Evolutionary conservation across 2,113 vertebrate genomes (phyloP).

Genomic region (Saccopteryx leptura): DNA sequence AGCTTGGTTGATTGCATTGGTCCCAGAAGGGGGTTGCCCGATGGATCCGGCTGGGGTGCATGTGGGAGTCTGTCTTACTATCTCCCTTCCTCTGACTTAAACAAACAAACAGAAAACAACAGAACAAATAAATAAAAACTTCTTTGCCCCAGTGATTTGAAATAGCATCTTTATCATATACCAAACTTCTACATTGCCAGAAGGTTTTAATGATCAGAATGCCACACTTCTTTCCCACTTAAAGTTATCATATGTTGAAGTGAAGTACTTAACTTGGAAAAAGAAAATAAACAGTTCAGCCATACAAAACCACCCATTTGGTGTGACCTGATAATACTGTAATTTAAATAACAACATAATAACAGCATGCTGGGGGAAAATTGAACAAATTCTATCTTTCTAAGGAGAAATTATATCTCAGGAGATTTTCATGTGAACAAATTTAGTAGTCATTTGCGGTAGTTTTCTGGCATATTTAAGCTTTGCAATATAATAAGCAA

Average conservation of each 20-base stretch:
- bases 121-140: too few relatives aligned
- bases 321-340: neutral
- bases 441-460: conserved; percentile 7
- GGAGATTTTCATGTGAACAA: neutral
- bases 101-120: too few relatives aligned
- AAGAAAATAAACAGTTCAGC: conserved; percentile 12
- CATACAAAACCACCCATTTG: neutral
- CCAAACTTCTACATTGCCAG: neutral
- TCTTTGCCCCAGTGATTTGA: conserved; percentile 47
- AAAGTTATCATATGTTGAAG: conserved; percentile 26
- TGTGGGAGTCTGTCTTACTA: too few relatives aligned
- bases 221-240: conserved; percentile 25
- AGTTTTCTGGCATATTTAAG: conserved; percentile 7
- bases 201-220: conserved; percentile 54
- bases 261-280: conserved; percentile 15
- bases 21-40: too few relatives aligned
- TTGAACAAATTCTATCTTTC: neutral
- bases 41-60: too few relatives aligned
- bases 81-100: too few relatives aligned
- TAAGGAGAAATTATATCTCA: conserved; percentile 11
- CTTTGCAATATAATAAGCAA: conserved; percentile 17
- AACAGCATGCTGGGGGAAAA: neutral
- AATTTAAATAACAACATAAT: conserved; percentile 36
- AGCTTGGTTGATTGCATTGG: too few relatives aligned
- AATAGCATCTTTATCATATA: conserved; percentile 8